Evolutionary conservation across 1,140 invertebrate genomes (phyloP).

Genomic region (Aphaenogaster floridana): DNA sequence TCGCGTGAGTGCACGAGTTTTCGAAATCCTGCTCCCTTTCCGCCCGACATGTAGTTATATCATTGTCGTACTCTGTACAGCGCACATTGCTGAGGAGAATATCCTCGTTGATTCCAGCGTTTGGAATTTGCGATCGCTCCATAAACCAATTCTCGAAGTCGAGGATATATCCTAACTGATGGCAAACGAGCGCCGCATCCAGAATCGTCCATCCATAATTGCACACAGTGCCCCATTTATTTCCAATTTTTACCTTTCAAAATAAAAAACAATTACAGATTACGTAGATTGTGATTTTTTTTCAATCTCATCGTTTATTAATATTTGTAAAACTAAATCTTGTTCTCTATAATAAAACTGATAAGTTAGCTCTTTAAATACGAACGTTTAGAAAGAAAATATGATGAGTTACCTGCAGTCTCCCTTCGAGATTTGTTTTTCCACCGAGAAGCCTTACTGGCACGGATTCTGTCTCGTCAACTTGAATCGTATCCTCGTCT

Average conservation of each 20-base stretch:
- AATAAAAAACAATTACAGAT: background rate
- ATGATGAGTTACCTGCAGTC: constrained; percentile 89
- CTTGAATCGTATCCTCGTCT: constrained; percentile 79
- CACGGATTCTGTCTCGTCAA: constrained; percentile 85
- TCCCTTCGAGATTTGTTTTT: constrained; percentile 91
- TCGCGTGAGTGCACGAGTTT: constrained; percentile 95
- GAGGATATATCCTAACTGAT: constrained; percentile 96
- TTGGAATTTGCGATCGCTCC: constrained; percentile 93
- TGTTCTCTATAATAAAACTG: background rate
- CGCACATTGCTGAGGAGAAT: constrained; percentile 95
- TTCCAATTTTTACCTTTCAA: constrained; percentile 90
- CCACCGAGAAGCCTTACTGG: constrained; percentile 93
- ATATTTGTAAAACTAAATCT: constrained; percentile 10
- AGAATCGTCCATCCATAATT: constrained; percentile 98
- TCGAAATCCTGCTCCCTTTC: constrained; percentile 93
- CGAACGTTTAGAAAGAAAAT: background rate
- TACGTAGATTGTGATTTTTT: background rate
- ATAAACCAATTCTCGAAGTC: constrained; percentile 97
- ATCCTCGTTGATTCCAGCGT: constrained; percentile 92
- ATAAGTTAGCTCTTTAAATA: background rate
- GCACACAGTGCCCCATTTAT: constrained; percentile 98
- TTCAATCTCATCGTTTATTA: background rate
- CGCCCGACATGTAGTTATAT: constrained; percentile 95
- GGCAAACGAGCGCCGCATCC: constrained; percentile 97
- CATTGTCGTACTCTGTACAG: constrained; percentile 97